These are phyloP conservation scores for Bombus waltoni DNA, from an alignment of 1,140 invertebrate species.

Conservation along the genomic window DNA sequence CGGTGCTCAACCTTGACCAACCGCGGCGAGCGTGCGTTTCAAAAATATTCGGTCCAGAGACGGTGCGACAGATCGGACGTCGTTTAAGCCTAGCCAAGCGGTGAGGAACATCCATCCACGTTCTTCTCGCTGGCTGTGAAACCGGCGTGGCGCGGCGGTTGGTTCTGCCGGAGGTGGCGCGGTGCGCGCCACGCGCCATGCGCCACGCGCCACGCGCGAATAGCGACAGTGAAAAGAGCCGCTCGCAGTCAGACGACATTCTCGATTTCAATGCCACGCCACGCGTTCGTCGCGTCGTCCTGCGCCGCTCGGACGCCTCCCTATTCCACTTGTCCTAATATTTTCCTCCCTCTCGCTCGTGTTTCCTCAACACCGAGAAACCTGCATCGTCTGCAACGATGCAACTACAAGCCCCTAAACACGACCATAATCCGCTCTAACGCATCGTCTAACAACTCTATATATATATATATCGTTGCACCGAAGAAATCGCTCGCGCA, in stretches of 20 bases:
- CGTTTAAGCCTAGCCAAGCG: not conserved
- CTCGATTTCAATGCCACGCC: conserved; percentile 52
- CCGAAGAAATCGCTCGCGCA: too few species aligned
- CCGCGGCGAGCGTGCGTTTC: conserved; percentile 38
- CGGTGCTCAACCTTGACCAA: conserved; percentile 62
- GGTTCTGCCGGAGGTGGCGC: conserved; percentile 27
- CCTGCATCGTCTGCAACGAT: too few species aligned
- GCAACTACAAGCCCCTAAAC: too few species aligned
- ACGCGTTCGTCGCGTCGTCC: too few species aligned
- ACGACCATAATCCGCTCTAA: too few species aligned
- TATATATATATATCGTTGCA: too few species aligned
- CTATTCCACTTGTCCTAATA: conserved; percentile 38
- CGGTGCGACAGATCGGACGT: conserved; percentile 30
- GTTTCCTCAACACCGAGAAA: too few species aligned
- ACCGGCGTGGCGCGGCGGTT: conserved; percentile 7
- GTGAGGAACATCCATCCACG: not conserved
- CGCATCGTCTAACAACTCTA: too few species aligned
- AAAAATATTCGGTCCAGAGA: conserved; percentile 28
- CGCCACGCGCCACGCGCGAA: conserved; percentile 31
- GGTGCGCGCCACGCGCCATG: not conserved
- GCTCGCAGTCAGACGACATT: conserved; percentile 46
- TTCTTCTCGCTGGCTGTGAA: conserved; percentile 1
- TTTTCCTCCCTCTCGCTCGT: conserved; percentile 9
- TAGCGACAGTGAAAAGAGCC: conserved; percentile 56
- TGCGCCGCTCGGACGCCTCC: conserved; percentile 13